phyloP scores from a whole-genome alignment of 2,888 invertebrate species.

The Tetragonula carbonaria region DNA sequence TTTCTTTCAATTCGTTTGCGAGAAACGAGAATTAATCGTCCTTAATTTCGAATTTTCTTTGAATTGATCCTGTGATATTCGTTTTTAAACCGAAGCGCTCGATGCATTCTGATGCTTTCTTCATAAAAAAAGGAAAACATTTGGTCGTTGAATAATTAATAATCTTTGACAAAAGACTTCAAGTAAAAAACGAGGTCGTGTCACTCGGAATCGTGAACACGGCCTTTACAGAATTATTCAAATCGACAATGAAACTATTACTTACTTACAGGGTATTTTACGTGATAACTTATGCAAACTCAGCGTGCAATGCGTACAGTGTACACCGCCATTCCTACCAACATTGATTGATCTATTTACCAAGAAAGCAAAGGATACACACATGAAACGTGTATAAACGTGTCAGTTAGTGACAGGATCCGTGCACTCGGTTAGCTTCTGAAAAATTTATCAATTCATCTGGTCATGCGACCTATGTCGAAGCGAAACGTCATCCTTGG shows the following conservation, averaged over 20 bases:
- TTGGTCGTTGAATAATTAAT: too few relatives aligned
- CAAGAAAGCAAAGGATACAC: conserved; percentile 38
- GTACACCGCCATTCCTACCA: conserved; percentile 20
- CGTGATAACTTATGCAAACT: neutral
- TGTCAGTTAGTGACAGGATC: conserved; percentile 45
- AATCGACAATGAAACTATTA: neutral
- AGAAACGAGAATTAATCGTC: too few relatives aligned
- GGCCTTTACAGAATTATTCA: neutral
- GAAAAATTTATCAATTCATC: conserved; percentile 64
- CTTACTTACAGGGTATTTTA: neutral
- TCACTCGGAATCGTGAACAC: neutral
- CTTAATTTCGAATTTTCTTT: too few relatives aligned
- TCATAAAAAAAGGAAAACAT: too few relatives aligned
- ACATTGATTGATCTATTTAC: conserved; percentile 59
- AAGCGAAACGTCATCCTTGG: conserved; percentile 26
- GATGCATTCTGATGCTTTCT: too few relatives aligned
- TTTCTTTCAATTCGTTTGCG: too few relatives aligned
- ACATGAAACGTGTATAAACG: conserved; percentile 19
- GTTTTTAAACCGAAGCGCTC: too few relatives aligned
- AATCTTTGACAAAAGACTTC: too few relatives aligned
- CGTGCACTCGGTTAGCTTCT: conserved; percentile 47
- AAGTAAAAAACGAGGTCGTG: neutral
- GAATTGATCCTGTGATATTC: too few relatives aligned
- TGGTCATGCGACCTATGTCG: conserved; percentile 52
- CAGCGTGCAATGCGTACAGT: neutral